Conservation (phyloP, 2,888 invertebrate species). For the Shargacucullia verbasci region DNA sequence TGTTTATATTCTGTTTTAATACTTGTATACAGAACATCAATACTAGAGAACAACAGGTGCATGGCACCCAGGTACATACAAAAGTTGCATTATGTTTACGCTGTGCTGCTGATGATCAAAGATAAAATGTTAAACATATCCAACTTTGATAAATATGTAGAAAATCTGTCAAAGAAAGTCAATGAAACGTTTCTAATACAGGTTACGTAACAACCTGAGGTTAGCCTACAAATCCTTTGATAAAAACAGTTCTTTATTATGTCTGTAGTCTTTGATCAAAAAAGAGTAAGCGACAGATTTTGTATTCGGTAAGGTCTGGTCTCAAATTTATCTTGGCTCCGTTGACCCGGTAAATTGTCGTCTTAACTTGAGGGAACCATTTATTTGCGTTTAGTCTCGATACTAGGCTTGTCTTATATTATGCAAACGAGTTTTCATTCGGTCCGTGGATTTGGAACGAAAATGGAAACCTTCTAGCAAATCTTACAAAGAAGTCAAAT, state of each 20-base stretch:
- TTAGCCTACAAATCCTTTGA: slow-evolving; percentile 47
- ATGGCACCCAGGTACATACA: too few relatives aligned
- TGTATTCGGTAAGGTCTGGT: slow-evolving; percentile 73
- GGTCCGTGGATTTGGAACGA: slow-evolving; percentile 64
- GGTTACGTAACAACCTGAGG: slow-evolving; percentile 33
- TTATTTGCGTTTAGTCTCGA: slow-evolving; percentile 82
- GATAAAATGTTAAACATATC: too few relatives aligned
- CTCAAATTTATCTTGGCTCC: slow-evolving; percentile 78
- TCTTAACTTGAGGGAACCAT: slow-evolving; percentile 81
- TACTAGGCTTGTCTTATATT: slow-evolving; percentile 79
- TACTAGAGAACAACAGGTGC: too few relatives aligned
- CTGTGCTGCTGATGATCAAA: too few relatives aligned
- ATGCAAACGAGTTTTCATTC: slow-evolving; percentile 81
- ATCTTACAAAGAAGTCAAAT: slow-evolving; percentile 66
- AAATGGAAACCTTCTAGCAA: slow-evolving; percentile 64
- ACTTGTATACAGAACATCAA: too few relatives aligned
- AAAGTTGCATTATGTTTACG: too few relatives aligned
- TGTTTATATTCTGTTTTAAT: too few relatives aligned
- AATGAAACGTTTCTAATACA: neutral
- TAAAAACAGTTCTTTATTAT: slow-evolving; percentile 53
- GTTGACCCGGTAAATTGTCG: slow-evolving; percentile 83
- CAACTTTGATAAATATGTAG: too few relatives aligned
- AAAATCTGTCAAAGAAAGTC: too few relatives aligned
- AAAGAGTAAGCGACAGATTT: slow-evolving; percentile 69
- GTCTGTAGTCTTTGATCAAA: slow-evolving; percentile 62